Evolutionary conservation across 1,140 invertebrate species (phyloP).

Genomic region (Neelides sp.): DNA sequence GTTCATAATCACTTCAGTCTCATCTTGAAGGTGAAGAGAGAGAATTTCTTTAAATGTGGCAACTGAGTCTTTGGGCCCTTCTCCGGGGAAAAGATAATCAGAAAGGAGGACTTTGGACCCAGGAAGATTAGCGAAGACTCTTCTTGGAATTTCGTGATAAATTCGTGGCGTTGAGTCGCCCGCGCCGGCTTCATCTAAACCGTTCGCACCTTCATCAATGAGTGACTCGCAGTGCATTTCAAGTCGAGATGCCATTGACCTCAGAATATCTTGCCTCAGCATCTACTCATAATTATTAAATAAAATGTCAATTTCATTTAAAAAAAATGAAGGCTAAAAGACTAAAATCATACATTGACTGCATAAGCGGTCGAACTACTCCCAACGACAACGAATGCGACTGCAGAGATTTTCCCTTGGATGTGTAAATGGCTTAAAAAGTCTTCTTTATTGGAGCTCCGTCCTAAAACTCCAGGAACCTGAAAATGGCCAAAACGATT

Average conservation of each 20-base stretch:
- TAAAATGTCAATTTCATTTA: conserved; percentile 12
- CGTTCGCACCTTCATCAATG: conserved; percentile 58
- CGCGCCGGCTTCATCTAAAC: conserved; percentile 35
- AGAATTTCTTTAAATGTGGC: conserved; percentile 58
- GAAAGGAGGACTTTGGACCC: conserved; percentile 54
- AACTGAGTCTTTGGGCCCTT: conserved; percentile 58
- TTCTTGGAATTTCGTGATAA: conserved; percentile 57
- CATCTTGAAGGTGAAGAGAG: conserved; percentile 50
- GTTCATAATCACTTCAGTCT: conserved; percentile 44
- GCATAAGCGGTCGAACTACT: conserved; percentile 6
- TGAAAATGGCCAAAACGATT: too few species aligned
- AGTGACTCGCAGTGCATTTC: conserved; percentile 75
- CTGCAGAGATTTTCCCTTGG: conserved; percentile 37
- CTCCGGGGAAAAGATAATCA: conserved; percentile 73
- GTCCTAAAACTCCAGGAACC: conserved; percentile 7
- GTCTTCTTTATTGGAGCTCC: conserved; percentile 7
- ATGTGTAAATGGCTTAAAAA: conserved; percentile 38
- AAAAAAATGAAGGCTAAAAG: conserved; percentile 3
- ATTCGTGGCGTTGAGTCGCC: conserved; percentile 6
- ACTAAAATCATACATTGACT: conserved; percentile 3
- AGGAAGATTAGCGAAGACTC: conserved; percentile 55
- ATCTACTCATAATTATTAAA: too few species aligned
- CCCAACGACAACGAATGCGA: conserved; percentile 18
- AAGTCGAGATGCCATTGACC: conserved; percentile 60
- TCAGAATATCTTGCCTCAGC: conserved; percentile 60